Conservation (phyloP, 2,113 vertebrate species). For the Dicaeum eximium region DNA sequence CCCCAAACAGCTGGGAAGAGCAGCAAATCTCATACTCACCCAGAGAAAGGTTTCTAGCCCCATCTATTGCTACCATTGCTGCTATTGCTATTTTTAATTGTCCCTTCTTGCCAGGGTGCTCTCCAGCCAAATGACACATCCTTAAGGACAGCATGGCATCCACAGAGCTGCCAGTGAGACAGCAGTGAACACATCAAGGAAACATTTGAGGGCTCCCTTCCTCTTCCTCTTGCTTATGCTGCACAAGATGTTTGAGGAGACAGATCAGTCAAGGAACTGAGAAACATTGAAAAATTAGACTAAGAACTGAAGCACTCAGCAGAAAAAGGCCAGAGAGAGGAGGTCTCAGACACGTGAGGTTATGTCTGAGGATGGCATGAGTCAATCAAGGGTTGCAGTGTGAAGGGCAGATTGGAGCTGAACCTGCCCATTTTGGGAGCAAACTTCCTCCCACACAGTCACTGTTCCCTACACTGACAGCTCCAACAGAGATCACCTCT, state of each 20-base stretch:
- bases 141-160: background rate
- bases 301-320: background rate
- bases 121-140: background rate
- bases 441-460: background rate
- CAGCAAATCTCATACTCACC: background rate
- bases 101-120: background rate
- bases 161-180: background rate
- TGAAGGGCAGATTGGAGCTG: background rate
- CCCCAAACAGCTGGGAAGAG: constrained; percentile 4
- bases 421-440: background rate
- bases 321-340: background rate
- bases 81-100: background rate
- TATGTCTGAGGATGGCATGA: background rate
- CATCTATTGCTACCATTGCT: constrained; percentile 29
- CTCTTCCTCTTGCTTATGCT: background rate
- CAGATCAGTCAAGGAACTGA: background rate
- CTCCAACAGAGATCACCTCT: background rate
- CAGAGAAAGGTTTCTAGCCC: constrained; percentile 18
- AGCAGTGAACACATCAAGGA: background rate
- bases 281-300: background rate
- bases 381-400: background rate
- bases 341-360: background rate
- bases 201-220: background rate
- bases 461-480: background rate
- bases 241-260: background rate